phyloP scores from a whole-genome alignment of 2,113 vertebrate genomes.

The Pyxicephalus adspersus region DNA sequence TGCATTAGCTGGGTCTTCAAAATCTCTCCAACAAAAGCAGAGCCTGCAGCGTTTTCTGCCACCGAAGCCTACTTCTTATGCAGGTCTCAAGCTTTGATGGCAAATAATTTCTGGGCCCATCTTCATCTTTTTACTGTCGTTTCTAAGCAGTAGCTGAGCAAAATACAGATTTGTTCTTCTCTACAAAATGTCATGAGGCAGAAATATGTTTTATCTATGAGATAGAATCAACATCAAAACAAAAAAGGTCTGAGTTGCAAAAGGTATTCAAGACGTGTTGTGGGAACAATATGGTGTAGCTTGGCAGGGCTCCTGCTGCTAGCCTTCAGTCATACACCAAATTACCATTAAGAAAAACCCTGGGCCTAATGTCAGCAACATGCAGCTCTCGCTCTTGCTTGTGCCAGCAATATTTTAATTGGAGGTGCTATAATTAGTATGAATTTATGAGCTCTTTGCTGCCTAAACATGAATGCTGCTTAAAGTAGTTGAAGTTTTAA shows the following conservation, averaged over 20 bases:
- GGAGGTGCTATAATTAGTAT: constrained; percentile 39
- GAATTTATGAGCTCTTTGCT: constrained; percentile 40
- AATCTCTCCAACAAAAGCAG: constrained; percentile 31
- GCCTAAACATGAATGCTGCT: constrained; percentile 40
- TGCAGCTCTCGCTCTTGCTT: constrained; percentile 29
- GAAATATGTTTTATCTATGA: constrained; percentile 18
- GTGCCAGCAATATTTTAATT: constrained; percentile 54
- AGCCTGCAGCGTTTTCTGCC: constrained; percentile 13
- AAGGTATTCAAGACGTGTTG: constrained; percentile 18
- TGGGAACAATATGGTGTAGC: constrained; percentile 28
- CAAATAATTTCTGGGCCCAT: background rate
- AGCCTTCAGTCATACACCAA: constrained; percentile 29
- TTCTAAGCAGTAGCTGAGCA: constrained; percentile 10
- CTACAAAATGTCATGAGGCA: background rate
- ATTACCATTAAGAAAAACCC: constrained; percentile 46
- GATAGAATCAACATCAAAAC: constrained; percentile 14
- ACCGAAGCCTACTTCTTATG: background rate
- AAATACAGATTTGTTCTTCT: constrained; percentile 9
- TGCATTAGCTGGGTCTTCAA: constrained; percentile 32
- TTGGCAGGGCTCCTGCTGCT: constrained; percentile 33
- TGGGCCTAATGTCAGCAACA: constrained; percentile 41
- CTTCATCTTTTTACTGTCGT: constrained; percentile 22
- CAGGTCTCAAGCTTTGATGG: constrained; percentile 22
- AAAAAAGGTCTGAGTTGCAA: background rate
- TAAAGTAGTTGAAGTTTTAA: background rate